Conservation (phyloP, 1,140 invertebrate genomes). For the Drosophila sturtevanti region DNA sequence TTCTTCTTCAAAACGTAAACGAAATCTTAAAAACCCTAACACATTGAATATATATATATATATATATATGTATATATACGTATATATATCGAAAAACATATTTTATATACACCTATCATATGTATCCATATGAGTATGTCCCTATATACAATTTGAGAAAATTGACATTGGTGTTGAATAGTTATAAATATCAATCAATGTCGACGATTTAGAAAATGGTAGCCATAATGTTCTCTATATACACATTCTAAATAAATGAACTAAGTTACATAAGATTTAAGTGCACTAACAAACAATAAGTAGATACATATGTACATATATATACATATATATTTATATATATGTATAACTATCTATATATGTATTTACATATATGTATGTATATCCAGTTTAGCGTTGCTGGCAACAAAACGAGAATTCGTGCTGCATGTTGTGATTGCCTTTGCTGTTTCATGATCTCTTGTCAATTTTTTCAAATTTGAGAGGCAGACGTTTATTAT, state of each 20-base stretch:
- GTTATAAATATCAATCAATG: neutral
- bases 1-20: constrained; percentile 30
- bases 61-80: constrained; percentile 23
- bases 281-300: constrained; percentile 35
- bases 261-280: constrained; percentile 51
- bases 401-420: constrained; percentile 22
- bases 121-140: constrained; percentile 1
- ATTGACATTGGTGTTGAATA: neutral
- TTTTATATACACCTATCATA: constrained; percentile 8
- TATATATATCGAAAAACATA: constrained; percentile 2
- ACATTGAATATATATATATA: constrained; percentile 24
- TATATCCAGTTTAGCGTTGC: constrained; percentile 16
- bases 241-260: constrained; percentile 42
- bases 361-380: constrained; percentile 10
- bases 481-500: constrained; percentile 7
- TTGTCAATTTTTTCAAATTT: constrained; percentile 61
- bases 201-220: neutral
- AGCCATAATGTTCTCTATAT: constrained; percentile 29
- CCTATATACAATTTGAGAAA: constrained; percentile 2
- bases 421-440: constrained; percentile 5
- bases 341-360: neutral
- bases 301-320: constrained; percentile 5
- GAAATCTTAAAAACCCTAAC: constrained; percentile 28
- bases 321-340: neutral
- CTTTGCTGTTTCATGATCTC: constrained; percentile 46